These are phyloP conservation scores for Orientallactaga sibirica DNA, from an alignment of 2,797 vertebrate species.

Conservation along the genomic window DNA sequence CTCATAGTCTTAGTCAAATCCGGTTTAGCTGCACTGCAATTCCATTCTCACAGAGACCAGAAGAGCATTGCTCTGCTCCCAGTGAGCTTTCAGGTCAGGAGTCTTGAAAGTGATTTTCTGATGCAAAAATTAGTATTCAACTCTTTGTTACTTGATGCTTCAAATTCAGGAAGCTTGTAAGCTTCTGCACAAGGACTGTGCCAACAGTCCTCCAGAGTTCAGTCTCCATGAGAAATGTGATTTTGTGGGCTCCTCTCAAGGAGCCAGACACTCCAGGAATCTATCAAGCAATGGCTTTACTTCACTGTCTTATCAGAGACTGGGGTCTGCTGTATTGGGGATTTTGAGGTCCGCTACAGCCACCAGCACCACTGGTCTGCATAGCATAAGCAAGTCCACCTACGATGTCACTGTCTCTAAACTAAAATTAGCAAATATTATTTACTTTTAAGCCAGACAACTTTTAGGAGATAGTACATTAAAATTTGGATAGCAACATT, in stretches of 20 bases:
- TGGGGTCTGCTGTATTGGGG: not conserved
- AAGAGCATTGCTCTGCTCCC: not conserved
- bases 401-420: not conserved
- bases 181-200: not conserved
- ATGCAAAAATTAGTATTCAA: not conserved
- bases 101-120: constrained; percentile 21
- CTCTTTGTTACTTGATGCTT: not conserved
- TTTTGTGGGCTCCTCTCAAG: not conserved
- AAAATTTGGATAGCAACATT: constrained; percentile 26
- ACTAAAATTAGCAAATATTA: not conserved
- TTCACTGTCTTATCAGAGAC: not conserved
- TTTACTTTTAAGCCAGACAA: not conserved
- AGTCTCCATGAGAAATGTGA: not conserved
- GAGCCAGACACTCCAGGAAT: not conserved
- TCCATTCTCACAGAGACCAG: not conserved
- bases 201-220: not conserved
- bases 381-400: not conserved
- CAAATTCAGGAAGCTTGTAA: not conserved
- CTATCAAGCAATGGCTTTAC: not conserved
- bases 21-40: not conserved
- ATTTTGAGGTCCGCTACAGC: not conserved
- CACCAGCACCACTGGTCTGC: too few species aligned
- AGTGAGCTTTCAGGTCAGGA: not conserved
- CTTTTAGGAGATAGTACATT: not conserved
- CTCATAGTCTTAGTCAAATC: not conserved